A percentile compares a stretch with the other conserved stretches of the same genome.
Evolutionary conservation across 2,888 invertebrate genomes (phyloP).

Genomic region (Tanytarsus gracilentus): DNA sequence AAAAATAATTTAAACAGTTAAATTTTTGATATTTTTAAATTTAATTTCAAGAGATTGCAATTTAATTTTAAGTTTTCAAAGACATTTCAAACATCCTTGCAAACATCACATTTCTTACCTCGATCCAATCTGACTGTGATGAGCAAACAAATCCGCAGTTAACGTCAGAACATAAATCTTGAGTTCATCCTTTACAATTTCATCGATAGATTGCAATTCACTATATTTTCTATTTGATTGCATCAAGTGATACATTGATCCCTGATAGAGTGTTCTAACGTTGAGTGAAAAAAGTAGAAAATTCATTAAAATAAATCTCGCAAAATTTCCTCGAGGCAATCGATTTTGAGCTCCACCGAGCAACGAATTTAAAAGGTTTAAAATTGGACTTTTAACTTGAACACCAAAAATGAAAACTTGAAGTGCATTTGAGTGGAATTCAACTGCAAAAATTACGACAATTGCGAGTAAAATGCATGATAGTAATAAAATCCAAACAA

Average conservation of each 20-base stretch:
- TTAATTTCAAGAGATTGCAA: too few relatives aligned
- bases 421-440: neutral
- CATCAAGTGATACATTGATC: neutral
- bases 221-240: neutral
- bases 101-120: neutral
- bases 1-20: too few relatives aligned
- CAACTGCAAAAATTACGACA: neutral
- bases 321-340: neutral
- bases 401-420: neutral
- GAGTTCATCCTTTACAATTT: neutral
- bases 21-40: too few relatives aligned
- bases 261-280: slow-evolving; percentile 14
- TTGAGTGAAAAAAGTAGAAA: neutral
- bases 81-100: neutral
- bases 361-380: neutral
- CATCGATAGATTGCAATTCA: neutral
- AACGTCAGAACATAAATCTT: neutral
- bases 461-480: neutral
- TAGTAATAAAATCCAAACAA: neutral
- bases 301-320: neutral
- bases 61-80: too few relatives aligned
- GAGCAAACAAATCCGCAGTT: neutral
- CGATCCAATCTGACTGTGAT: neutral
- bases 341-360: neutral
- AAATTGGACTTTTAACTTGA: neutral